Percentiles rank a stretch among this genome's conserved stretches.
These are phyloP conservation scores for Glaucopsyche alexis DNA, from an alignment of 2,888 invertebrate genomes.

Conservation along the genomic window DNA sequence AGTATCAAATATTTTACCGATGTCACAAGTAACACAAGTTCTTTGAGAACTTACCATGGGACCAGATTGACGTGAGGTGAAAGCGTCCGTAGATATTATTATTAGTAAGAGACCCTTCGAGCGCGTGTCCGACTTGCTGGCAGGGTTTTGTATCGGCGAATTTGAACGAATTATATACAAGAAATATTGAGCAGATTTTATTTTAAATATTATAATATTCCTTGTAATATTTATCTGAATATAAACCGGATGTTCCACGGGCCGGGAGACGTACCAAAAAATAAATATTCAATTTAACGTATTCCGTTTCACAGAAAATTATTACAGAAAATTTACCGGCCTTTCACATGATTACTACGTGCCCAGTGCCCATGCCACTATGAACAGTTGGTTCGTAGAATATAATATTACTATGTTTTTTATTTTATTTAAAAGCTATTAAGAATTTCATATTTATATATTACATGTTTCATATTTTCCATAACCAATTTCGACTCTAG, in stretches of 20 bases:
- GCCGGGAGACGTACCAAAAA: neutral
- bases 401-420: neutral
- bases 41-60: too few species aligned
- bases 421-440: too few species aligned
- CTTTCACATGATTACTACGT: constrained; percentile 10
- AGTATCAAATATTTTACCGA: too few species aligned
- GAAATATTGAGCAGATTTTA: neutral
- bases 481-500: too few species aligned
- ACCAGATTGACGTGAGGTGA: too few species aligned
- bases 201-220: neutral
- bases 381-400: neutral
- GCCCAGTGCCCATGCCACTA: neutral
- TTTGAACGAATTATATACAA: too few species aligned
- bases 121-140: too few species aligned
- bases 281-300: constrained; percentile 10
- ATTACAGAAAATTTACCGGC: constrained; percentile 8
- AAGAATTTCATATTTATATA: neutral
- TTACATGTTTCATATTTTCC: too few species aligned
- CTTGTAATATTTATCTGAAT: neutral
- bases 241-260: constrained; percentile 1
- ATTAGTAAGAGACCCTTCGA: too few species aligned
- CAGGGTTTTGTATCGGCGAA: too few species aligned
- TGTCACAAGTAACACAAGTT: too few species aligned
- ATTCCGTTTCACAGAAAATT: constrained; percentile 5
- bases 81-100: too few species aligned